These are phyloP conservation scores for Clanis bilineata DNA, from an alignment of 2,888 invertebrate genomes.

Conservation along the genomic window DNA sequence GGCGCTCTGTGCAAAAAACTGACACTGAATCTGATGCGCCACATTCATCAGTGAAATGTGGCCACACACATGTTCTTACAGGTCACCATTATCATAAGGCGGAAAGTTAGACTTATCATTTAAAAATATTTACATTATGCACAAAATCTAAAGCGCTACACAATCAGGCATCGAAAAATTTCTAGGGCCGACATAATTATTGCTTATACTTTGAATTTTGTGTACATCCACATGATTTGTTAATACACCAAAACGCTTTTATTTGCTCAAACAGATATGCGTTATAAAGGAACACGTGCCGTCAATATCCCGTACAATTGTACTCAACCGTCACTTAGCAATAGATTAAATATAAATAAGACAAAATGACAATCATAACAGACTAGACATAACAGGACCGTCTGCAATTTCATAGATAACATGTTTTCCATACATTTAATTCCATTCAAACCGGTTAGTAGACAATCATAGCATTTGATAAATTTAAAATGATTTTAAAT, in stretches of 20 bases:
- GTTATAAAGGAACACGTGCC: constrained; percentile 49
- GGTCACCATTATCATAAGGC: constrained; percentile 72
- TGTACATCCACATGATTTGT: constrained; percentile 41
- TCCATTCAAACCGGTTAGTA: constrained; percentile 24
- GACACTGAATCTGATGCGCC: constrained; percentile 31
- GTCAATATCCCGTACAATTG: constrained; percentile 47
- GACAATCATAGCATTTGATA: constrained; percentile 11
- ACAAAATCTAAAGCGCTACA: constrained; percentile 68
- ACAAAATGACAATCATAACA: constrained; percentile 63
- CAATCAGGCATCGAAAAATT: constrained; percentile 51
- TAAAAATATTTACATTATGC: constrained; percentile 77
- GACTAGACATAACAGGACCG: constrained; percentile 66
- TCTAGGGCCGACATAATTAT: constrained; percentile 54
- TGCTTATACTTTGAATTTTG: constrained; percentile 51
- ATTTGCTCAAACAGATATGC: constrained; percentile 67
- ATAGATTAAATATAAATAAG: constrained; percentile 59
- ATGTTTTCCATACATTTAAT: constrained; percentile 27
- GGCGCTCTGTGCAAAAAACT: constrained; percentile 31
- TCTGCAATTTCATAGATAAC: constrained; percentile 56
- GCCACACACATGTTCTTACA: constrained; percentile 42
- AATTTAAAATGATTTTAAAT: constrained; percentile 31
- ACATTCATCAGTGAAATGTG: constrained; percentile 23
- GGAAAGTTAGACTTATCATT: constrained; percentile 63
- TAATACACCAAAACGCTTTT: constrained; percentile 42
- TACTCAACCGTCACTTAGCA: constrained; percentile 40